Conservation (phyloP, 1,140 invertebrate species). For the Heliconius hewitsoni region DNA sequence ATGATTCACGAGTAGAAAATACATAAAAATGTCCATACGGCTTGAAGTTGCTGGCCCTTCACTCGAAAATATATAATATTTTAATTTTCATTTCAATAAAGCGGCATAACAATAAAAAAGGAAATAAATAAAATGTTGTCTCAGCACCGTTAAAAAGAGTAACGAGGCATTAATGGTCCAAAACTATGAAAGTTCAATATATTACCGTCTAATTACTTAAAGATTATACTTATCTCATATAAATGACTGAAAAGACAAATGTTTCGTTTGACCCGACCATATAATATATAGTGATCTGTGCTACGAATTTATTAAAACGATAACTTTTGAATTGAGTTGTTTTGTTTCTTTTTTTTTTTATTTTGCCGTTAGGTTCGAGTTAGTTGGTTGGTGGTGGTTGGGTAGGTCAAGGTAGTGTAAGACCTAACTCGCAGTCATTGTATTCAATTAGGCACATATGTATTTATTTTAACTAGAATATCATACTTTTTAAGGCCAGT, state of each 20-base stretch:
- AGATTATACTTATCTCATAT: slow-evolving; percentile 73
- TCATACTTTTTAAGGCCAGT: too few species aligned
- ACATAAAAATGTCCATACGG: background rate
- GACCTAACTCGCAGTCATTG: too few species aligned
- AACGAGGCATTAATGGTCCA: slow-evolving; percentile 69
- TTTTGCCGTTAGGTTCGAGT: background rate
- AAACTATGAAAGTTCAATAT: slow-evolving; percentile 71
- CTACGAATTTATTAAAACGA: slow-evolving; percentile 74
- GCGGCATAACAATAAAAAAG: slow-evolving; percentile 46
- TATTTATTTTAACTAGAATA: too few species aligned
- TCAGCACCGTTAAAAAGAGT: slow-evolving; percentile 64
- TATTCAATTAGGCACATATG: too few species aligned
- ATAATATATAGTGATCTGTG: slow-evolving; percentile 50
- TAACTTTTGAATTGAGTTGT: slow-evolving; percentile 40
- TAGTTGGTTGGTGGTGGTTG: background rate
- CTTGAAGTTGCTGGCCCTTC: background rate
- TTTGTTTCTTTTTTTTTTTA: background rate
- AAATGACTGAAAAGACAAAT: slow-evolving; percentile 58
- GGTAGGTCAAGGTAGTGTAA: too few species aligned
- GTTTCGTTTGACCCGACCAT: slow-evolving; percentile 65
- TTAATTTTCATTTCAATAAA: slow-evolving; percentile 24
- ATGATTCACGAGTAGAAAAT: slow-evolving; percentile 4
- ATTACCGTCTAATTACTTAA: slow-evolving; percentile 76
- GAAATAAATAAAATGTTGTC: slow-evolving; percentile 53
- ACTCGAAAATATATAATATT: slow-evolving; percentile 19